Evolutionary conservation across 2,797 vertebrate genomes (phyloP).

Genomic region (Chloroceryle amazona): DNA sequence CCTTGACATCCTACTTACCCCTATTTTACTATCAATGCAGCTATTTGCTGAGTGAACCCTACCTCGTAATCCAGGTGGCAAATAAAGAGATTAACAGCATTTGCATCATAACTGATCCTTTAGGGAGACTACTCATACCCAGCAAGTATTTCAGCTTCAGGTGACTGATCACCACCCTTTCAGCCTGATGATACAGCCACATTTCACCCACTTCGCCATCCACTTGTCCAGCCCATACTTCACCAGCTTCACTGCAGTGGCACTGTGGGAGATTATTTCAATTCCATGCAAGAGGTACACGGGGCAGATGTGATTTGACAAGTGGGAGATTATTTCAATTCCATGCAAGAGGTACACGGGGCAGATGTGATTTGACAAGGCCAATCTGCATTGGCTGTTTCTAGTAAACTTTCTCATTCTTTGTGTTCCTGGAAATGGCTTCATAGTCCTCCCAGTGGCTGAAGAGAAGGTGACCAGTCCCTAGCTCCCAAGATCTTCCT

Average conservation of each 20-base stretch:
- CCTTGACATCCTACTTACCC: neutral
- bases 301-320: neutral
- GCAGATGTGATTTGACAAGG: neutral
- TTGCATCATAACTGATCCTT: neutral
- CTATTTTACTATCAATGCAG: neutral
- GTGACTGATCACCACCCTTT: neutral
- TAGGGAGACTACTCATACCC: neutral
- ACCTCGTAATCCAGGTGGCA: neutral
- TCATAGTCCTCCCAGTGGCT: neutral
- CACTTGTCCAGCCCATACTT: neutral
- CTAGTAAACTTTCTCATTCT: neutral
- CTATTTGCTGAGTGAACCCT: accelerated
- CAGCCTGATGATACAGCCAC: neutral
- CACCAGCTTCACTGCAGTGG: neutral
- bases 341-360: accelerated
- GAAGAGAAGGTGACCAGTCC: neutral
- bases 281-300: neutral
- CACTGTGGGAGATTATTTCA: neutral
- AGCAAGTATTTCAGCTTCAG: neutral
- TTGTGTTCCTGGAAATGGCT: neutral
- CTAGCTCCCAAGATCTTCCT: neutral
- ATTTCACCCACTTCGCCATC: neutral
- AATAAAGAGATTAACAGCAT: neutral
- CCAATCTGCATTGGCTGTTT: neutral
- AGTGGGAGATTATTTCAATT: neutral